A percentile compares a stretch with the other conserved stretches of the same genome.
These are phyloP conservation scores for Lemur catta DNA, from an alignment of 2,797 vertebrate genomes.

Conservation along the genomic window DNA sequence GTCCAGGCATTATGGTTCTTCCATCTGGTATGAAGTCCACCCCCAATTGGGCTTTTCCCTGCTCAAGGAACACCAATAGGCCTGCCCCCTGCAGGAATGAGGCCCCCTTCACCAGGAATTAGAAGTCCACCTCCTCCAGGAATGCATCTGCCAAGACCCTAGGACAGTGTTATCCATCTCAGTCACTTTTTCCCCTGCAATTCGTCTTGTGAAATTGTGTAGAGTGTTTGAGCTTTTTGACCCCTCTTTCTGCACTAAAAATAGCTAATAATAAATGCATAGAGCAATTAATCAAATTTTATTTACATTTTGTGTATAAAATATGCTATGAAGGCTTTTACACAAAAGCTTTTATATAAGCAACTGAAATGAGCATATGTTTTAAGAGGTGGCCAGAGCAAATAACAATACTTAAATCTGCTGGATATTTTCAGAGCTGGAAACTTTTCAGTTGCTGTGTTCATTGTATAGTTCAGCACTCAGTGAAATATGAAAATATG, in stretches of 20 bases:
- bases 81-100: constrained; percentile 93
- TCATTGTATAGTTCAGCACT: background rate
- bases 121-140: constrained; percentile 93
- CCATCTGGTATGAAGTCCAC: constrained; percentile 92
- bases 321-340: background rate
- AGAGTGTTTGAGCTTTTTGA: background rate
- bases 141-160: constrained; percentile 91
- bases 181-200: background rate
- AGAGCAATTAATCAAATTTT: background rate
- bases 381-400: background rate
- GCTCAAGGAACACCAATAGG: constrained; percentile 92
- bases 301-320: constrained; percentile 25
- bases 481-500: background rate
- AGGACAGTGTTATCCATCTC: constrained; percentile 15
- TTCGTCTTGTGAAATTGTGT: background rate
- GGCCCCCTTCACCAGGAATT: constrained; percentile 92
- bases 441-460: background rate
- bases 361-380: background rate
- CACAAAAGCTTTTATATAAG: background rate
- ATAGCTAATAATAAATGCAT: background rate
- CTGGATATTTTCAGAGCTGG: constrained; percentile 40
- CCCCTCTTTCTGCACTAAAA: background rate
- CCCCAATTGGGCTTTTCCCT: constrained; percentile 91
- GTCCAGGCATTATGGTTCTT: constrained; percentile 95
- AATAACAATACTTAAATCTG: background rate